Evolutionary conservation across 2,797 vertebrate species (phyloP), one percentile per base, ranked within the genome.

Genomic region (Eurystomus glaucurus): DNA sequence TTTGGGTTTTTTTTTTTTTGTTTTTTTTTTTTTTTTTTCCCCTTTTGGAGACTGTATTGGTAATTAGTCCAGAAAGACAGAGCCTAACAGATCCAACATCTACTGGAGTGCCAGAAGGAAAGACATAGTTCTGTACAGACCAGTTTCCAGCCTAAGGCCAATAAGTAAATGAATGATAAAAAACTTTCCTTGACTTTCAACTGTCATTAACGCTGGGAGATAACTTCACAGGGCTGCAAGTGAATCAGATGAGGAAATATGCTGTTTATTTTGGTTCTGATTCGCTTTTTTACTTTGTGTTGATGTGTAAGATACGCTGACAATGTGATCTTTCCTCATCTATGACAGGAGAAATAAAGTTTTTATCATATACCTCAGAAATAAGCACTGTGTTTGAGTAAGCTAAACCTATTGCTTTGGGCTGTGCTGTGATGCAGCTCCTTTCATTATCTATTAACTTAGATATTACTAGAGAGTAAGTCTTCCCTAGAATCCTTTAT

Each of bases 371-470:
- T 33, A 65, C 4, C 28, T 86, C 33, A 78, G 57, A 81, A 90
- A 81, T 72, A 81, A 88, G 13, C 33, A 37, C 19, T 62, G 16
- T 62, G 16, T 92, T 62, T 80, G 31, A 69, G 68, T 66, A 90
- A 88, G 60, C 15, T 81, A 75, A 83, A 78, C 45, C 39, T 64
- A 37, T 75, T 68, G 72, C 39, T 88, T 25, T 55, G 69, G 64
- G 57, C 76, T 86, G 52, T 88, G n/a, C 52, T 81, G 19, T 71
- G 52, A 84, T 57, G 62, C 35, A 80, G 29, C 6, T 80, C 19
- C 41, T 92, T 88, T 90, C 65, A 18, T 81, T 86, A 75, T 26
- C 80, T 61, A 66, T 86, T 93, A 86, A 65, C 11, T 71, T 69
- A 81, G 14, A 33, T 75, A 86, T 71, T 86, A 69, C 37, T 61